Evolutionary conservation across 2,113 vertebrate genomes (phyloP), one percentile per base, ranked within the genome.

Genomic region (Dasypus novemcinctus): DNA sequence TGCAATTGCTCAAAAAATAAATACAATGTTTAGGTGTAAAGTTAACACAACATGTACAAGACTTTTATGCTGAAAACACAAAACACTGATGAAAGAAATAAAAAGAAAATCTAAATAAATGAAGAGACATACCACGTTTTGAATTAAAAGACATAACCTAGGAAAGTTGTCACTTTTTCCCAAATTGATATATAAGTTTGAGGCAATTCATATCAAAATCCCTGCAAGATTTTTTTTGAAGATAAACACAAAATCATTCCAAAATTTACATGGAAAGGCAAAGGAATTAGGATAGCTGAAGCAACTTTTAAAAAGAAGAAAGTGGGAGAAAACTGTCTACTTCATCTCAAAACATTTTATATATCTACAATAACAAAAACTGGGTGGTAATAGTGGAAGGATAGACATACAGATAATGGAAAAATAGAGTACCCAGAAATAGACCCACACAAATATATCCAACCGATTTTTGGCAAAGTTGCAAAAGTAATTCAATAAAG

Each of bases 241-340:
- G 59, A 69, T 27, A 79, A 12, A 33, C 6, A 46, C 7, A 91
- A 74, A 25, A 75, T 69, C 86, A 71, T n/a, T 61, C n/a, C 46
- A 82, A 87, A 87, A 94, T 78, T 78, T 68, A 64, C 66, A 41
- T 41, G 90, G 68, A 89, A 71, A 93, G 82, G 74, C 54, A 68
- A 93, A 93, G 69, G n/a, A 93, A 59, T 20, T 72, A 46, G 6
- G 5, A 68, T 15, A 83, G 54, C n/a, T 75, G 49, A 91, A 95
- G 79, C 8, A 33, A 27, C 20, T 64, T 84, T 87, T 41, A 49
- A 59, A 79, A 95, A 76, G 27, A 78, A 79, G 59, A 15, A 46
- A 80, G 25, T 27, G 2, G 38, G 38, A 90, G 21, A 7, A 69
- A 29, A 49, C 29, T 33, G 76, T 76, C 29, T 64, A 59, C 7